Conservation (phyloP, 2,113 vertebrate genomes). For the Malurus alboscapulatus region DNA sequence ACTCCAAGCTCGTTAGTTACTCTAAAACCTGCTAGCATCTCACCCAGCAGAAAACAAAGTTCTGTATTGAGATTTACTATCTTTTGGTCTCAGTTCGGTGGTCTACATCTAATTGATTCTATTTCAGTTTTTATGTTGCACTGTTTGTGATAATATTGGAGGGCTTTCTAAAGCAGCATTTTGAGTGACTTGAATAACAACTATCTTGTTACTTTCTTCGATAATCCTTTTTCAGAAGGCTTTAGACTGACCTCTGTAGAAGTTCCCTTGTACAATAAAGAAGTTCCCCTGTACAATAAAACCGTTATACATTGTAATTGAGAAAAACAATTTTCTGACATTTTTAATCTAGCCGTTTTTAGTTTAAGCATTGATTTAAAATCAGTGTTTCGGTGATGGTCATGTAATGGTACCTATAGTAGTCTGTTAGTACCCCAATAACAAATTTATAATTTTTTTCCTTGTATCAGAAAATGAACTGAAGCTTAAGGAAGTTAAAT, state of each 20-base stretch:
- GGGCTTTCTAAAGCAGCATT: not conserved
- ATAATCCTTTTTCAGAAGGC: not conserved
- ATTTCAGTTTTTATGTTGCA: not conserved
- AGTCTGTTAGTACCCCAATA: not conserved
- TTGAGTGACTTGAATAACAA: not conserved
- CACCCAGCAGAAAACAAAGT: not conserved
- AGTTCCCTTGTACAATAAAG: not conserved
- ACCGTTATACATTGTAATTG: rapidly evolving
- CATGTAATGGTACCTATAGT: not conserved
- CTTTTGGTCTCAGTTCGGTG: not conserved
- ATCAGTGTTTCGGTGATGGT: not conserved
- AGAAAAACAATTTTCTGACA: not conserved
- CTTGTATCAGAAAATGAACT: not conserved
- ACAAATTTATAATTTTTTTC: not conserved
- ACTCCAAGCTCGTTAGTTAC: not conserved
- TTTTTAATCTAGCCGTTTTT: not conserved
- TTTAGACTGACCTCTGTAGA: not conserved
- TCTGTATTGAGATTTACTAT: not conserved
- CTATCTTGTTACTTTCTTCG: not conserved
- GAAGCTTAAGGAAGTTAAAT: not conserved
- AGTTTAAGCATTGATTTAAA: not conserved
- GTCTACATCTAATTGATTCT: not conserved
- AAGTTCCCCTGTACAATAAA: not conserved
- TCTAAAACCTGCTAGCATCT: not conserved
- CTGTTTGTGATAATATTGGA: not conserved